Evolutionary conservation across 2,113 vertebrate genomes (phyloP), one percentile per base, ranked within the genome.

Genomic region (Salvator merianae): DNA sequence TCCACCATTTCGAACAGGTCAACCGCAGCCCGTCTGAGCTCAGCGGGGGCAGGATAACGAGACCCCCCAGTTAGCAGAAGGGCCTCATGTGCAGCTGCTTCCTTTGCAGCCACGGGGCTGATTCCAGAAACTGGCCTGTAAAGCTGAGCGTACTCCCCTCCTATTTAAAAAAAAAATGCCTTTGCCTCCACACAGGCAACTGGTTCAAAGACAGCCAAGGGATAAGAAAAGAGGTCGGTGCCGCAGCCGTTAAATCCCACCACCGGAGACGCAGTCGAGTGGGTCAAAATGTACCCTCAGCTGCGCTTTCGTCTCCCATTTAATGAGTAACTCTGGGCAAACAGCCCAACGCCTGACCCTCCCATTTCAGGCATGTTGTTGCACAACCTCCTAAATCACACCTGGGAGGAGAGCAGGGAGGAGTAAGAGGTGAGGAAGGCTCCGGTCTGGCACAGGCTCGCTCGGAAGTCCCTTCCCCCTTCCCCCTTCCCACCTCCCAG

Each of bases 371-470:
- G 53, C 69, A 79, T 92, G 87, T 70, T 82, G 91, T 92, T 82
- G 3, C 79, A 9, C 43, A 13, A 80, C 88, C 87, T 84, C 70
- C 73, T 91, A 89, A 93, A 91, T 93, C 93, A 93, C 88, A 34
- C 65, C 0, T 26, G 16, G 88, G 84, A 62, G 36, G 68, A 30
- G 55, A 0, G 26, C 1, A 18, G 85, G 71, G 43, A 68, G 47
- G 90, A 28, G 30, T 1, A 40, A 79, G 18, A 72, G 50, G 34
- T 0, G 0, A 43, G 0, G 2, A 80, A 47, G 38, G 38, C 26
- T 30, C 26, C 22, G 30, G 43, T 7, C 40, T 32, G 9, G 10
- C 34, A 34, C 50, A 24, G 16, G 22, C 5, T 38, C 36, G 8
- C 55, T 28, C 13, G 7, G 55, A 4, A 38, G 32, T 6, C 32